A percentile compares a stretch with the other conserved stretches of the same genome.
Conservation (phyloP, 35 echinoderm and acorn worm species). For the Anneissia japonica region DNA sequence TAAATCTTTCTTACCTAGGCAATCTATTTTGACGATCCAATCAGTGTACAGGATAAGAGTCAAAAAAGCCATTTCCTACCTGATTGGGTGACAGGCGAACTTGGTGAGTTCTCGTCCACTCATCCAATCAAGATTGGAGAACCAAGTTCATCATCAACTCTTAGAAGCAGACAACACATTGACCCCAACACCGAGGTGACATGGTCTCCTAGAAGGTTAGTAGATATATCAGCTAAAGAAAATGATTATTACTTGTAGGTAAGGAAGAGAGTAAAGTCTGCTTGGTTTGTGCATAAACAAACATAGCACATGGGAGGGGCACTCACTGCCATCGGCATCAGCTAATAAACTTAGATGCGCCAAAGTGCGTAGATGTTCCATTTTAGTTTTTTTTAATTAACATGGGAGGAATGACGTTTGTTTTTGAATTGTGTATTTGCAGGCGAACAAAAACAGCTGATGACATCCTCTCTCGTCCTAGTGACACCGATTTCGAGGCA, state of each 20-base stretch:
- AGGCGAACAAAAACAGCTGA: not conserved
- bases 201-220: not conserved
- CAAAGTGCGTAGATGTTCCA: no score
- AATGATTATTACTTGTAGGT: no score
- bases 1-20: no score
- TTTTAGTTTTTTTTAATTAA: no score
- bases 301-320: no score
- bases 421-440: no score
- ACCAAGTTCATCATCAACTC: constrained; percentile 36
- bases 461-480: not conserved
- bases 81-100: constrained; percentile 68
- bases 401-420: no score
- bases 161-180: constrained; percentile 1
- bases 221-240: no score
- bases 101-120: constrained; percentile 14
- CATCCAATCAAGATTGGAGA: not conserved
- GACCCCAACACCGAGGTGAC: not conserved
- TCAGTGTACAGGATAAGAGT: constrained; percentile 18
- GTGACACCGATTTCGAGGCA: not conserved
- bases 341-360: no score
- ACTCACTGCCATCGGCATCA: no score
- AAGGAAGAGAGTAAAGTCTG: no score
- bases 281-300: no score
- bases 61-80: constrained; percentile 40
- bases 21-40: constrained; percentile 90